Evolutionary conservation across 1,140 invertebrate genomes (phyloP).

Genomic region (Parasteatoda tepidariorum): DNA sequence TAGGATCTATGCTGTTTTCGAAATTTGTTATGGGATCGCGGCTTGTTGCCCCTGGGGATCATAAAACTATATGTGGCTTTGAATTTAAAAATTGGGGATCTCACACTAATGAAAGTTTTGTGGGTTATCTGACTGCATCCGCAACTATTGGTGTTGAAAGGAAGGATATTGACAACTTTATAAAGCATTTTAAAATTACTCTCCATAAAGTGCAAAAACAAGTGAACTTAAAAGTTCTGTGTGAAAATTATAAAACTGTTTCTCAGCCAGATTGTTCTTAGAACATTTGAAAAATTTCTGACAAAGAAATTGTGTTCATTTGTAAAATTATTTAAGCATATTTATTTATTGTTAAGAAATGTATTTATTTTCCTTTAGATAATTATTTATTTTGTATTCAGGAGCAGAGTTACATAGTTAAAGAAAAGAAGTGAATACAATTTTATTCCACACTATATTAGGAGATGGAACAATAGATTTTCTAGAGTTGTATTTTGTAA

Average conservation of each 20-base stretch:
- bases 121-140: conserved; percentile 78
- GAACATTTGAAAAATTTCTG: too few relatives aligned
- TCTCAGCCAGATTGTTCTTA: too few relatives aligned
- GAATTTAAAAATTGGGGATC: conserved; percentile 78
- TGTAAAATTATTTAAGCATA: too few relatives aligned
- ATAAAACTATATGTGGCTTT: conserved; percentile 73
- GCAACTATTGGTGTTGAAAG: conserved; percentile 79
- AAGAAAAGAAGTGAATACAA: background rate
- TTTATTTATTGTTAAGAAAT: too few relatives aligned
- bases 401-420: background rate
- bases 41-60: conserved; percentile 73
- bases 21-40: conserved; percentile 72
- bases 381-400: background rate
- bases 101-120: conserved; percentile 75
- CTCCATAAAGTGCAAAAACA: conserved; percentile 40
- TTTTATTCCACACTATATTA: too few relatives aligned
- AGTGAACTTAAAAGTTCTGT: conserved; percentile 7
- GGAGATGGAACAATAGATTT: too few relatives aligned
- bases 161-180: conserved; percentile 76
- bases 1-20: conserved; percentile 81
- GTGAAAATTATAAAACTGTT: conserved; percentile 3
- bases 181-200: conserved; percentile 75
- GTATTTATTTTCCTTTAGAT: too few relatives aligned
- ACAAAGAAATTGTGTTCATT: too few relatives aligned
- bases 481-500: too few relatives aligned